These are phyloP conservation scores for Amaurobius ferox DNA, from an alignment of 2,888 invertebrate genomes.

Conservation along the genomic window DNA sequence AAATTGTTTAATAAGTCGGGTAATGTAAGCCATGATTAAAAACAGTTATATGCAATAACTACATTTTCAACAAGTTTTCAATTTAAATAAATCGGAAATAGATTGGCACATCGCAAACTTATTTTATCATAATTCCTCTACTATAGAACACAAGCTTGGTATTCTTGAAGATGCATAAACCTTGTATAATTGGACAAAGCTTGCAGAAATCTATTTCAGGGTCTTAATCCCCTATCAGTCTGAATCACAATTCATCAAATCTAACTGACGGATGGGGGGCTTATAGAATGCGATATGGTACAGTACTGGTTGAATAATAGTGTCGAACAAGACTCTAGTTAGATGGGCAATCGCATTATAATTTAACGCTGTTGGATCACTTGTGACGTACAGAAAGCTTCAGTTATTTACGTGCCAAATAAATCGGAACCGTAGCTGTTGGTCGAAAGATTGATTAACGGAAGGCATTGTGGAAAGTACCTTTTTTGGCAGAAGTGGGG, in stretches of 20 bases:
- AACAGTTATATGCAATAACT: no score
- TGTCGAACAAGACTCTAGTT: constrained; percentile 39
- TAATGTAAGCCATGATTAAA: no score
- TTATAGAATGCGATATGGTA: not conserved
- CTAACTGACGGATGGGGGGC: not conserved
- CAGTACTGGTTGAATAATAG: constrained; percentile 58
- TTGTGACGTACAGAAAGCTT: constrained; percentile 15
- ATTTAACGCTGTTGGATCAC: constrained; percentile 37
- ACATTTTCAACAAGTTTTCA: no score
- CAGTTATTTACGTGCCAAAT: not conserved
- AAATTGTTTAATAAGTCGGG: no score
- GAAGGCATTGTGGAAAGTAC: not conserved
- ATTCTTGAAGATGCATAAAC: not conserved
- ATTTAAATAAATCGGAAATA: no score
- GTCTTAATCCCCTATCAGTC: not conserved
- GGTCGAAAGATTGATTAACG: not conserved
- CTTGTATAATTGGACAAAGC: not conserved
- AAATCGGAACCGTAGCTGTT: not conserved
- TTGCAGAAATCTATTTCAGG: not conserved
- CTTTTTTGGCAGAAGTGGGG: no score
- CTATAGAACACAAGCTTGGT: not conserved
- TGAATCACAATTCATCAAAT: constrained; percentile 16
- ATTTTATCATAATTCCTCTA: no score
- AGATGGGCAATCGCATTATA: constrained; percentile 55
- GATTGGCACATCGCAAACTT: no score